A percentile compares a stretch with the other conserved stretches of the same genome.
These are phyloP conservation scores for Takifugu bimaculatus DNA, from an alignment of 2,113 vertebrate genomes.

Conservation along the genomic window DNA sequence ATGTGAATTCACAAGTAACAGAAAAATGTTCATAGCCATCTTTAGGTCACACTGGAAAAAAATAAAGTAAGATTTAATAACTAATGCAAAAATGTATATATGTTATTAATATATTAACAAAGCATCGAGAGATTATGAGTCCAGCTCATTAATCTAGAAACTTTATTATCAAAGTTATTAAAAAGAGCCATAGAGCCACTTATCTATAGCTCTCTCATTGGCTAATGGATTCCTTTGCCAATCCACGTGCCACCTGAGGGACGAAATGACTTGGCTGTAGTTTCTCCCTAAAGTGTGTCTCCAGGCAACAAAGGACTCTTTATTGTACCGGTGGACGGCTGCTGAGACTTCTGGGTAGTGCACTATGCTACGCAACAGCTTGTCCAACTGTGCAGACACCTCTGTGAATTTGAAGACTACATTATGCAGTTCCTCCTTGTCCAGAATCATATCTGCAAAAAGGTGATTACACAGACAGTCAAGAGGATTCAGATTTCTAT, in stretches of 20 bases:
- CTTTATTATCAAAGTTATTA: conserved; percentile 2
- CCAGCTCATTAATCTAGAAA: conserved; percentile 10
- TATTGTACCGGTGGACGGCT: conserved; percentile 85
- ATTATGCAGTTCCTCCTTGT: conserved; percentile 87
- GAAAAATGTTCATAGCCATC: too few relatives aligned
- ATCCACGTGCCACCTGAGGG: conserved; percentile 91
- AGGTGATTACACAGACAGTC: conserved; percentile 2
- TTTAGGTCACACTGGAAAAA: too few relatives aligned
- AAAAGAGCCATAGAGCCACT: conserved; percentile 71
- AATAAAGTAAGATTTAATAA: neutral
- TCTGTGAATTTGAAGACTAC: conserved; percentile 76
- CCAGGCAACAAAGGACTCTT: conserved; percentile 83
- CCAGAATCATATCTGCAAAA: conserved; percentile 81
- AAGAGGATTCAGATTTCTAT: neutral
- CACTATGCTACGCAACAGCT: conserved; percentile 77
- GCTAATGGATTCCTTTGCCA: conserved; percentile 80
- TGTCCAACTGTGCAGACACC: conserved; percentile 76
- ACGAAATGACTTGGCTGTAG: conserved; percentile 84
- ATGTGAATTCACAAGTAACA: too few relatives aligned
- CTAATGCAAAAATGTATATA: neutral
- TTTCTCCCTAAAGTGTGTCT: conserved; percentile 77
- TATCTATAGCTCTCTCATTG: conserved; percentile 80
- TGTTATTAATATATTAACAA: too few relatives aligned
- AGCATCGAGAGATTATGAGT: neutral
- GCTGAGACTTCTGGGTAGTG: conserved; percentile 85